Evolutionary conservation across 2,888 invertebrate genomes (phyloP).

Genomic region (Drosophila testacea): DNA sequence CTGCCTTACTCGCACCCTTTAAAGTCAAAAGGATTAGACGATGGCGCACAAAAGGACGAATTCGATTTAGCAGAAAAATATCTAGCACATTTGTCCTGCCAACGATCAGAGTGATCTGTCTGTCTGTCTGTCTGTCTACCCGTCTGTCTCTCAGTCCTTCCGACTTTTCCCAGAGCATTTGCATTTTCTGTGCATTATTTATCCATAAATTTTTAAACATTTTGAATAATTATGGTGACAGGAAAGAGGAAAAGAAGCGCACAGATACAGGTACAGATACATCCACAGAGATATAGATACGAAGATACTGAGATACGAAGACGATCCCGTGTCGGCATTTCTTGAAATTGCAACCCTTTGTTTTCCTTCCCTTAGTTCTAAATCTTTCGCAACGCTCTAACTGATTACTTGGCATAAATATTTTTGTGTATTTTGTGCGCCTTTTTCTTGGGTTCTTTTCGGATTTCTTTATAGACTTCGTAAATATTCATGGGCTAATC

Average conservation of each 20-base stretch:
- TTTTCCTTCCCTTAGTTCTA: constrained; percentile 1
- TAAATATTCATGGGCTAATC: constrained; percentile 79
- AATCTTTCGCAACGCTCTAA: constrained; percentile 18
- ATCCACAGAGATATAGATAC: constrained; percentile 5
- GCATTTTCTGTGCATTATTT: constrained; percentile 70
- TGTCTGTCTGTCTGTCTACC: constrained; percentile 5
- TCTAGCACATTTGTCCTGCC: constrained; percentile 59
- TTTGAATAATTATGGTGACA: constrained; percentile 71
- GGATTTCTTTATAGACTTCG: constrained; percentile 18
- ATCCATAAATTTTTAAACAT: constrained; percentile 43
- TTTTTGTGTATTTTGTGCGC: constrained; percentile 74
- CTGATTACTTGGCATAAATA: constrained; percentile 74
- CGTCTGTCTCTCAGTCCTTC: neutral
- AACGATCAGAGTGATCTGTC: constrained; percentile 16
- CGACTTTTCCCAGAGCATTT: constrained; percentile 59
- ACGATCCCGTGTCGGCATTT: constrained; percentile 14
- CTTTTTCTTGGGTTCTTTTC: constrained; percentile 28
- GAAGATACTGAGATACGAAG: constrained; percentile 2
- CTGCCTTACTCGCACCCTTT: constrained; percentile 65
- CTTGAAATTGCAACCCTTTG: constrained; percentile 32
- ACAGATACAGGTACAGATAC: constrained; percentile 60
- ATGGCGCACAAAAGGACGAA: constrained; percentile 55
- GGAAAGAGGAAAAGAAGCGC: constrained; percentile 71
- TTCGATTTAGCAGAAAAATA: constrained; percentile 78
- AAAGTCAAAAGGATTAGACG: constrained; percentile 78